These are phyloP conservation scores for Carcina quercana DNA, from an alignment of 2,888 invertebrate species.

Conservation along the genomic window DNA sequence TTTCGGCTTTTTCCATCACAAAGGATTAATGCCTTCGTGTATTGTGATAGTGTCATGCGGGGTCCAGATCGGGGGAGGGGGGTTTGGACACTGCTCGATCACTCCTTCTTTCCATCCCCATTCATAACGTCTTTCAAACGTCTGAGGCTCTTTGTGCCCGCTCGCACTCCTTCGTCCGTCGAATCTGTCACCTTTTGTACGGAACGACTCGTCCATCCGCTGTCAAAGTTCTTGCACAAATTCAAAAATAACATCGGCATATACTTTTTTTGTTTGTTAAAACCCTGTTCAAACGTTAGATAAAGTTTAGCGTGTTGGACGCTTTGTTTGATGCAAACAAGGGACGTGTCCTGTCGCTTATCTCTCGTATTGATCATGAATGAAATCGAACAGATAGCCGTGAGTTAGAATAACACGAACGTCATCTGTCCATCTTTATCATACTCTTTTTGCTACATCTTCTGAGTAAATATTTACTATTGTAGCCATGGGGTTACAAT, in stretches of 20 bases:
- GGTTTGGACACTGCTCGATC: conserved; percentile 54
- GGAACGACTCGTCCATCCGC: conserved; percentile 48
- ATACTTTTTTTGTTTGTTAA: conserved; percentile 58
- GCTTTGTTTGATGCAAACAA: conserved; percentile 69
- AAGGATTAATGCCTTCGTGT: conserved; percentile 42
- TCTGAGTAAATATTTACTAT: conserved; percentile 6
- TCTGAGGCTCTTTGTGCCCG: conserved; percentile 47
- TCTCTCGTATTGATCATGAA: conserved; percentile 50
- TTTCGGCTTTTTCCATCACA: conserved; percentile 26
- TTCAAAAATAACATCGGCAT: conserved; percentile 68
- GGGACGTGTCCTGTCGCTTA: conserved; percentile 60
- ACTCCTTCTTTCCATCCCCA: conserved; percentile 65
- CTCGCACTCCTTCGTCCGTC: conserved; percentile 49
- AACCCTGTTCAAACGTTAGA: conserved; percentile 64
- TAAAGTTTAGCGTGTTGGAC: conserved; percentile 57
- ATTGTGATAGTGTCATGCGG: conserved; percentile 23
- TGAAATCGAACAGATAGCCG: conserved; percentile 34
- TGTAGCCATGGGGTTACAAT: conserved; percentile 10
- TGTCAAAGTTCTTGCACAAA: conserved; percentile 73
- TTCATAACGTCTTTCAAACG: conserved; percentile 66
- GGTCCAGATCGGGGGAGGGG: conserved; percentile 16
- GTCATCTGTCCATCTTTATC: conserved; percentile 6
- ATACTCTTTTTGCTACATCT: conserved; percentile 10
- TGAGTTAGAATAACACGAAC: conserved; percentile 18
- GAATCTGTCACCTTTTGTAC: conserved; percentile 64